Evolutionary conservation across 1,140 invertebrate species (phyloP).

Genomic region (Meloidogyne floridensis): DNA sequence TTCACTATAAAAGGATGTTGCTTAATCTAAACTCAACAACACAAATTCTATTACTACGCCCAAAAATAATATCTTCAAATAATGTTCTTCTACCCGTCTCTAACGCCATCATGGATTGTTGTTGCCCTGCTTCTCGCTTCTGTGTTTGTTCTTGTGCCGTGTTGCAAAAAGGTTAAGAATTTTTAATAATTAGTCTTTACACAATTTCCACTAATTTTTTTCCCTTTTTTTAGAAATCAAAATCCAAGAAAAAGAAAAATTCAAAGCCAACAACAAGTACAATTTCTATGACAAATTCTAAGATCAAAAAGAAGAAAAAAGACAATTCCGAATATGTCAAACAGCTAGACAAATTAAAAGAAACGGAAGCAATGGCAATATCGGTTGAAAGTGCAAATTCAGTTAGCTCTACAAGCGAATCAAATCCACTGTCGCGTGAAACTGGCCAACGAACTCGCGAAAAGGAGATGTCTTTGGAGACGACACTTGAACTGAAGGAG

Average conservation of each 20-base stretch:
- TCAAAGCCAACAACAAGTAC: not conserved
- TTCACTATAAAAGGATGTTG: too few species aligned
- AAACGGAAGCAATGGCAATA: not conserved
- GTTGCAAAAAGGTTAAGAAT: not conserved
- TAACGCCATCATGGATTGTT: not conserved
- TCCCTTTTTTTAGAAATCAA: not conserved
- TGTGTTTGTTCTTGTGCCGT: not conserved
- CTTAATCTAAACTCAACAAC: too few species aligned
- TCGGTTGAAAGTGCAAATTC: not conserved
- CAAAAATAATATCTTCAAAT: not conserved
- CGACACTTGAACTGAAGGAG: not conserved
- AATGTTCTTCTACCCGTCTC: not conserved
- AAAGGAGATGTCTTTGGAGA: not conserved
- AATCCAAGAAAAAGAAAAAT: not conserved
- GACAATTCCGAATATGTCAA: not conserved
- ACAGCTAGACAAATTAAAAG: not conserved
- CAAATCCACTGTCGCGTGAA: not conserved
- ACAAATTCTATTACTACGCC: too few species aligned
- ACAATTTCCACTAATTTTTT: not conserved
- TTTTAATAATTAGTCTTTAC: not conserved
- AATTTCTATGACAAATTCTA: not conserved
- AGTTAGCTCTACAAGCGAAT: not conserved
- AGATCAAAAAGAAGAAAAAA: not conserved
- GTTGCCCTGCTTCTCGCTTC: not conserved
- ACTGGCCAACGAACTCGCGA: not conserved